Percentiles rank a stretch among this genome's conserved stretches.
These are phyloP conservation scores for Diploptera punctata DNA, from an alignment of 2,888 invertebrate genomes.

Conservation along the genomic window DNA sequence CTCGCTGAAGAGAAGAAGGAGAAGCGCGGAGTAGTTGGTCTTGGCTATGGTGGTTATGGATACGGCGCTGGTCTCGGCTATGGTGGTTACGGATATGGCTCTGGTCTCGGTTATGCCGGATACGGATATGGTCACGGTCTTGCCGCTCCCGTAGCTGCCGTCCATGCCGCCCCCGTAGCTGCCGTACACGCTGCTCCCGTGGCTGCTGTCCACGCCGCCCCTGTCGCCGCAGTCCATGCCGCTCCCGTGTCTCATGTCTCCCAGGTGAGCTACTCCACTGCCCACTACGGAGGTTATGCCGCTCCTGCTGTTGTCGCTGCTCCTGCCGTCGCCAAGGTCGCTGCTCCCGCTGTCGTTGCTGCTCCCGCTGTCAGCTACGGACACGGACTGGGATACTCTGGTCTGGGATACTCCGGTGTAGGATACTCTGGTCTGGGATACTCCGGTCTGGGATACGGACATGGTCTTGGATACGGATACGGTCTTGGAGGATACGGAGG, in stretches of 20 bases:
- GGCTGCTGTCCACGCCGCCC: slow-evolving; percentile 20
- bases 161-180: not conserved
- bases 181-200: slow-evolving; percentile 20
- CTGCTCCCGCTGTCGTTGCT: slow-evolving; percentile 26
- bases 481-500: slow-evolving; percentile 26
- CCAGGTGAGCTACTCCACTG: slow-evolving; percentile 33
- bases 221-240: too few relatives aligned
- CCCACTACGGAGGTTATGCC: slow-evolving; percentile 28
- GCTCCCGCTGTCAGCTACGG: slow-evolving; percentile 26
- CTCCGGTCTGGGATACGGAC: slow-evolving; percentile 33
- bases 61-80: slow-evolving; percentile 9
- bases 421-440: slow-evolving; percentile 24
- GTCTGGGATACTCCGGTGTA: not conserved
- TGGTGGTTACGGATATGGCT: slow-evolving; percentile 22
- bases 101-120: slow-evolving; percentile 20
- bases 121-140: slow-evolving; percentile 33
- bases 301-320: slow-evolving; percentile 23
- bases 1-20: slow-evolving; percentile 51
- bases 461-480: not conserved
- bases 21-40: slow-evolving; percentile 58
- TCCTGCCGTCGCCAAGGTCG: slow-evolving; percentile 30
- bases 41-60: slow-evolving; percentile 52
- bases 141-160: not conserved
- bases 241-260: slow-evolving; percentile 15
- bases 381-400: not conserved